These are phyloP conservation scores for Pammene fasciana DNA, from an alignment of 2,888 invertebrate genomes.

Conservation along the genomic window DNA sequence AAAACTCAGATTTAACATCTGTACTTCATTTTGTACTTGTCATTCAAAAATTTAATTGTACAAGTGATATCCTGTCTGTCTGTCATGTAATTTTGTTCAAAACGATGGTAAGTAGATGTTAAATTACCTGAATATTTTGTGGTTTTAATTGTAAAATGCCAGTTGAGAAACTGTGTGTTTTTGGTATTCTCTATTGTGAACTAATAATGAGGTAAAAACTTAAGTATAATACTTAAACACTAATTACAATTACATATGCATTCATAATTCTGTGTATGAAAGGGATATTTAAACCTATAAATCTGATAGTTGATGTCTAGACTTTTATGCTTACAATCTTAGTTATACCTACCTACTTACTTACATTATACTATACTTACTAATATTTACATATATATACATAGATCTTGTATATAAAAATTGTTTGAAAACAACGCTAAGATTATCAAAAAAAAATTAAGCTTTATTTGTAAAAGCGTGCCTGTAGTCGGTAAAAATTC, in stretches of 20 bases:
- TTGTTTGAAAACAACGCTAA: too few relatives aligned
- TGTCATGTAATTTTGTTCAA: slow-evolving; percentile 21
- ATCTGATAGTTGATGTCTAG: too few relatives aligned
- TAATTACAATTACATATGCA: not conserved
- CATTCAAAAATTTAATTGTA: slow-evolving; percentile 31
- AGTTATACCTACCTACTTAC: too few relatives aligned
- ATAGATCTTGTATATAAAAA: too few relatives aligned
- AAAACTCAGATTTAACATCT: slow-evolving; percentile 38
- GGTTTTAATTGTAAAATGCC: slow-evolving; percentile 69
- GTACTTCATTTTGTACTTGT: slow-evolving; percentile 26
- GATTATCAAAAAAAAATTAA: too few relatives aligned
- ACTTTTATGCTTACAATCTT: too few relatives aligned
- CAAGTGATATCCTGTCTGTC: slow-evolving; percentile 17
- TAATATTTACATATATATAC: too few relatives aligned
- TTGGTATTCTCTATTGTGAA: slow-evolving; percentile 53
- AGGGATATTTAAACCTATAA: not conserved
- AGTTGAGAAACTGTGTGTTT: slow-evolving; percentile 57
- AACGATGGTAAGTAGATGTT: slow-evolving; percentile 3
- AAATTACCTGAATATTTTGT: slow-evolving; percentile 48
- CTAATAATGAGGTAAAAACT: slow-evolving; percentile 48
- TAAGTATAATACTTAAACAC: slow-evolving; percentile 51
- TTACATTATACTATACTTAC: too few relatives aligned
- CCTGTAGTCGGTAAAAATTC: too few relatives aligned
- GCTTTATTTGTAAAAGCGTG: too few relatives aligned
- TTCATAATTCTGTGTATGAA: not conserved